Conservation (phyloP, 1,140 invertebrate species). For the Drosophila kikkawai region DNA sequence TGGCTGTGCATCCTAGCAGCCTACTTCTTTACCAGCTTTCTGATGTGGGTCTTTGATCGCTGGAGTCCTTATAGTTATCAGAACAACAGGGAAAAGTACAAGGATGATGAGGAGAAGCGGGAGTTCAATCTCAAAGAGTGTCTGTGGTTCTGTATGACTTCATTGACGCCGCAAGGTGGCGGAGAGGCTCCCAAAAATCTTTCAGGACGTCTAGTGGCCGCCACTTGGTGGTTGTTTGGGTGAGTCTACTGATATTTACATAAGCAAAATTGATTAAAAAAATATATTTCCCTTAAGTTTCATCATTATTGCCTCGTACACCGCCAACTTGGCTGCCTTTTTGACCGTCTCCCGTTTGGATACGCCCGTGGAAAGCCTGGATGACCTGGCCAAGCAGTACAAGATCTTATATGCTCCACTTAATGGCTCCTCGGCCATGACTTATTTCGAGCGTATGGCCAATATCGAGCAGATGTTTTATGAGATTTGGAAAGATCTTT, state of each 20-base stretch:
- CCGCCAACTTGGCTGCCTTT: constrained; percentile 98
- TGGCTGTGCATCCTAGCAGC: constrained; percentile 98
- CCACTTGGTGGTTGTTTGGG: constrained; percentile 99
- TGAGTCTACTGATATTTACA: background rate
- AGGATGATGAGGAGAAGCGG: constrained; percentile 96
- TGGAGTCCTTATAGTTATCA: constrained; percentile 98
- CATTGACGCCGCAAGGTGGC: constrained; percentile 93
- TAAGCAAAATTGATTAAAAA: background rate
- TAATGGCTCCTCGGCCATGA: constrained; percentile 92
- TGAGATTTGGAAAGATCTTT: constrained; percentile 99
- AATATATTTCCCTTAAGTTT: constrained; percentile 86
- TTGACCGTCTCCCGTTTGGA: constrained; percentile 96
- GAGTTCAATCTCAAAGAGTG: constrained; percentile 98
- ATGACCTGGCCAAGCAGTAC: constrained; percentile 97
- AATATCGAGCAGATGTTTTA: constrained; percentile 98
- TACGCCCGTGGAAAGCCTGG: constrained; percentile 95
- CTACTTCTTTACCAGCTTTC: constrained; percentile 97
- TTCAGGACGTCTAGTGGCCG: constrained; percentile 95
- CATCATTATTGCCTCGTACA: constrained; percentile 99
- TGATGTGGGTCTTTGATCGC: constrained; percentile 98
- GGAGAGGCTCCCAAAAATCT: constrained; percentile 98
- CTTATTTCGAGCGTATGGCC: constrained; percentile 98
- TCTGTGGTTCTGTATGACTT: constrained; percentile 99
- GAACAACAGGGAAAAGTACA: constrained; percentile 97
- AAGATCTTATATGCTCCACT: constrained; percentile 97